Evolutionary conservation across 2,113 vertebrate genomes (phyloP), one percentile per base, ranked within the genome.

Genomic region (Rhinoderma darwinii): DNA sequence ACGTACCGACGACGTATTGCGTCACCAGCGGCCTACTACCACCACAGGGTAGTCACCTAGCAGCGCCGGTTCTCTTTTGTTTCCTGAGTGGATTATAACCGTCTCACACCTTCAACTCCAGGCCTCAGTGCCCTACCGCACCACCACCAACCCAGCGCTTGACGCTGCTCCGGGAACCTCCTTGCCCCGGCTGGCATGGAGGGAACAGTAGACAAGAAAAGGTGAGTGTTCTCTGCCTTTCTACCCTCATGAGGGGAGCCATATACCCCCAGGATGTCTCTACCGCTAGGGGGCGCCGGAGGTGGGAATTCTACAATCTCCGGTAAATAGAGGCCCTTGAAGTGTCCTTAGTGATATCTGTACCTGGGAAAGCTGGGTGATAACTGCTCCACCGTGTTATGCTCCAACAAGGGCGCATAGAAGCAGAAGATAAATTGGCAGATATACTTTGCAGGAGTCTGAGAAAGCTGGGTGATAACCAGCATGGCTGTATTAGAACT

Each of bases 121-220:
- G 84, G 76, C 84, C 84, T 86, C 75, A 30, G 75, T 70, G 75
- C 56, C 43, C 39, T 43, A 22, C 56, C 39, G n/a, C 54, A 44
- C 39, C 50, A n/a, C 17, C 32, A 41, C 22, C 59, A 35, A 20
- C 22, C 84, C 61, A 11, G 32, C 84, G 84, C 30, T 25, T 86
- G 77, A 79, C 61, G 41, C 39, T 37, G 56, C 84, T 37, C 39
- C 20, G 74, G 84, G 51, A 14, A 20, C 39, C 43, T 66, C 75
- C 74, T 77, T 74, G 56, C 84, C 83, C 59, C 63, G 44, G 76
- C 59, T 37, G 84, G 47, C 76, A 86, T 86, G 84, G 84, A 86
- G 84, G 84, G n/a, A 41, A 43, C 17, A 41, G 50, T 35, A 25
- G 84, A 86, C 47, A 86, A 86, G 75, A 86, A 86, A 44, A 72